These are phyloP conservation scores for Sparidentex hasta DNA, from an alignment of 2,797 vertebrate species.

Conservation along the genomic window DNA sequence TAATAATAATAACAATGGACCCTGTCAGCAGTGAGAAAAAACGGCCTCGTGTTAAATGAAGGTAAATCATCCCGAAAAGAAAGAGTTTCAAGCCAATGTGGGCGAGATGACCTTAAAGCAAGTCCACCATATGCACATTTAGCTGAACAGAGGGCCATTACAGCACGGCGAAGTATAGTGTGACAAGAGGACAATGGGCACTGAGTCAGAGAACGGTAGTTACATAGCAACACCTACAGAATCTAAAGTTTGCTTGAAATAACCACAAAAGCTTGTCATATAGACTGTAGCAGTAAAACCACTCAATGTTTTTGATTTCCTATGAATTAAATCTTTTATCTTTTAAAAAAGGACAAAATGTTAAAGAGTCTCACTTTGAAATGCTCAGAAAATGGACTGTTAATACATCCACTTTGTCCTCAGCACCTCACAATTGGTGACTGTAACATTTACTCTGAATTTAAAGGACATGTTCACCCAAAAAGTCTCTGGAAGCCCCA, in stretches of 20 bases:
- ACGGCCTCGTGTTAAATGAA: too few species aligned
- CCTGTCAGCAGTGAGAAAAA: too few species aligned
- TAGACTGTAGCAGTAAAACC: not conserved
- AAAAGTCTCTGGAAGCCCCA: too few species aligned
- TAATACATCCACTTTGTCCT: too few species aligned
- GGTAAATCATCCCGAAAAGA: not conserved
- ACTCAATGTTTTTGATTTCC: not conserved
- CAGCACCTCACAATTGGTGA: not conserved
- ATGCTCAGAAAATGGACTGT: not conserved
- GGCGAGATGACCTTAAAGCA: not conserved
- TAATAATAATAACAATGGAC: not conserved
- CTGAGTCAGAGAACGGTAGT: not conserved
- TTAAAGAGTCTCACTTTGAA: not conserved
- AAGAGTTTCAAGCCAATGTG: not conserved
- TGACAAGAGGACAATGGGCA: not conserved
- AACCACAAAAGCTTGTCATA: not conserved
- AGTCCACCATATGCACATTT: not conserved
- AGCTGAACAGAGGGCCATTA: not conserved
- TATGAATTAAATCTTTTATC: not conserved
- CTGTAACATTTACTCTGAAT: not conserved
- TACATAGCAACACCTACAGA: not conserved
- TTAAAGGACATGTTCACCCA: not conserved
- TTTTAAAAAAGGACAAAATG: not conserved
- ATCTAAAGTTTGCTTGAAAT: not conserved
- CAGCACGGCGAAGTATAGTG: not conserved